Conservation (phyloP, 1,140 invertebrate species). For the Brachionus paranguensis region DNA sequence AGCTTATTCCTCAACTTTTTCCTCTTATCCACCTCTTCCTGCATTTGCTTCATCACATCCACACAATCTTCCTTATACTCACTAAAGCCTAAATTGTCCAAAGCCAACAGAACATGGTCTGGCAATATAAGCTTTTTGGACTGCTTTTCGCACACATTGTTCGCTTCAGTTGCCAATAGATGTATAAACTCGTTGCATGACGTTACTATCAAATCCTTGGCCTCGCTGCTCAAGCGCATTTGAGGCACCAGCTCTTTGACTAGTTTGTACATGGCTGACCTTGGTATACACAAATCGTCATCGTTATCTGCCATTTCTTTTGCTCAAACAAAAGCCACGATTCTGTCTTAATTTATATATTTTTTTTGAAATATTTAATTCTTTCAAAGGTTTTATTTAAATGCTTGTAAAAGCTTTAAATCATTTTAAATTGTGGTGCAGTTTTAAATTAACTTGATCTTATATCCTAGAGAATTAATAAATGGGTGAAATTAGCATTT, state of each 20-base stretch:
- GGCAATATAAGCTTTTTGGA: slow-evolving; percentile 37
- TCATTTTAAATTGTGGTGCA: neutral
- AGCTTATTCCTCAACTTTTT: slow-evolving; percentile 83
- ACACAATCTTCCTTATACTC: slow-evolving; percentile 88
- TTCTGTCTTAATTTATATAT: neutral
- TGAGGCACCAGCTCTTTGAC: slow-evolving; percentile 37
- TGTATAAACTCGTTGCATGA: slow-evolving; percentile 40
- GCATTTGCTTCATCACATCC: slow-evolving; percentile 86
- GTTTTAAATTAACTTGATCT: slow-evolving; percentile 17
- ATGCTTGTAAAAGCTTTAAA: slow-evolving; percentile 28
- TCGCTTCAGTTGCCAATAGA: neutral
- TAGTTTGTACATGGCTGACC: slow-evolving; percentile 39
- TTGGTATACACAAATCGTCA: slow-evolving; percentile 39
- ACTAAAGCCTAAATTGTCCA: slow-evolving; percentile 84
- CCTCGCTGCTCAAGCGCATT: slow-evolving; percentile 20
- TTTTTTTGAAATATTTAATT: slow-evolving; percentile 7
- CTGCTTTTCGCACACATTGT: slow-evolving; percentile 38
- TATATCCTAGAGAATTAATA: neutral
- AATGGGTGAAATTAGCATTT: neutral
- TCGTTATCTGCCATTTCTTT: slow-evolving; percentile 30
- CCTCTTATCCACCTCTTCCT: slow-evolving; percentile 87
- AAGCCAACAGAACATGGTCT: slow-evolving; percentile 60
- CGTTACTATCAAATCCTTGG: slow-evolving; percentile 40
- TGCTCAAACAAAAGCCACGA: neutral
- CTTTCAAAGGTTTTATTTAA: neutral